Evolutionary conservation across 2,797 vertebrate species (phyloP).

Genomic region (Clamator glandarius): DNA sequence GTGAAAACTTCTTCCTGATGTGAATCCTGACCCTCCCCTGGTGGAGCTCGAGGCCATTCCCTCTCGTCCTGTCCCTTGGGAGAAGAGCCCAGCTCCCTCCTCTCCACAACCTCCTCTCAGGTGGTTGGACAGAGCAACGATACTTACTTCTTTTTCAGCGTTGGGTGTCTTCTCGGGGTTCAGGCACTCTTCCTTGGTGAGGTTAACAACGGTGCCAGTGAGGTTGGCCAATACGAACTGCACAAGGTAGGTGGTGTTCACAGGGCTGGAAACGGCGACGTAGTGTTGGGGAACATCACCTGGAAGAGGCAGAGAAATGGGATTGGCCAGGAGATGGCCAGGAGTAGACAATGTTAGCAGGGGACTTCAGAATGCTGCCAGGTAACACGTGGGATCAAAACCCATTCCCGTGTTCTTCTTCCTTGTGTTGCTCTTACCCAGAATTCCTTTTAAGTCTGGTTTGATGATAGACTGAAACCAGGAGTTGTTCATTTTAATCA

Average conservation of each 20-base stretch:
- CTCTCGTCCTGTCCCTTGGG: too few relatives aligned
- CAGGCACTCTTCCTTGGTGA: slow-evolving; percentile 87
- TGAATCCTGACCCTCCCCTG: too few relatives aligned
- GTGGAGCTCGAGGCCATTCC: too few relatives aligned
- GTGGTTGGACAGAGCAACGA: too few relatives aligned
- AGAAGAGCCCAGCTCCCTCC: too few relatives aligned
- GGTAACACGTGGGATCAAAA: background rate
- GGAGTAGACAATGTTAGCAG: background rate
- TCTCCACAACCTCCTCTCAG: too few relatives aligned
- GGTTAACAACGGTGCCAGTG: slow-evolving; percentile 79
- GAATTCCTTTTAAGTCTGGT: slow-evolving; percentile 72
- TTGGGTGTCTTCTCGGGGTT: slow-evolving; percentile 73
- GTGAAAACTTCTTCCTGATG: too few relatives aligned
- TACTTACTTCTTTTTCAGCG: slow-evolving; percentile 83
- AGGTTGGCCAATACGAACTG: slow-evolving; percentile 88
- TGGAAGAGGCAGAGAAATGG: slow-evolving; percentile 34
- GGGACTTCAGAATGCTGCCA: background rate
- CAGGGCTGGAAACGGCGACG: slow-evolving; percentile 78
- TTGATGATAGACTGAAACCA: slow-evolving; percentile 88
- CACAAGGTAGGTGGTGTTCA: slow-evolving; percentile 79
- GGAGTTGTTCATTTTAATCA: slow-evolving; percentile 88
- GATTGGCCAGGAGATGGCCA: background rate
- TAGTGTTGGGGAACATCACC: slow-evolving; percentile 88
- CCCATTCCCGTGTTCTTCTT: background rate
- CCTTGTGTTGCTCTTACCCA: slow-evolving; percentile 77